Evolutionary conservation across 2,113 vertebrate genomes (phyloP).

Genomic region (Cryptomyrus ogoouensis): DNA sequence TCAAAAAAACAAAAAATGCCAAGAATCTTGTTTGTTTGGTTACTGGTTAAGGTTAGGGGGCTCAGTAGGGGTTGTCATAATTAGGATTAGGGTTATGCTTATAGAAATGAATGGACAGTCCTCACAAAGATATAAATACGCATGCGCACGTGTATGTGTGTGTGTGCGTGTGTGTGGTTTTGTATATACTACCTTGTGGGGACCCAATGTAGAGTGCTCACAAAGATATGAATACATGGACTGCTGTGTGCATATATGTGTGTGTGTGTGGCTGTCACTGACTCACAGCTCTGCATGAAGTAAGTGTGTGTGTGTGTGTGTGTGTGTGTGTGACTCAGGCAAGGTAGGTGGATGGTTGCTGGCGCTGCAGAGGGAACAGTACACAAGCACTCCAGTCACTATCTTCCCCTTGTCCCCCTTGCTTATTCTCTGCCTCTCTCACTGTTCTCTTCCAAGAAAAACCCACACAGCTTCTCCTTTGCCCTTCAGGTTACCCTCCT

Average conservation of each 20-base stretch:
- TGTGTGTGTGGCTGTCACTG: neutral
- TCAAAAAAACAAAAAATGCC: neutral
- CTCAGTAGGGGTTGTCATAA: neutral
- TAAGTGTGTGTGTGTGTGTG: neutral
- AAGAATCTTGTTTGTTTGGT: neutral
- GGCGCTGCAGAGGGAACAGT: neutral
- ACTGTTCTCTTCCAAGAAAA: neutral
- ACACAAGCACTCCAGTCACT: neutral
- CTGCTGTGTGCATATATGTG: neutral
- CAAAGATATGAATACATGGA: neutral
- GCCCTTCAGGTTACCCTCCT: neutral
- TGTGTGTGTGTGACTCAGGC: neutral
- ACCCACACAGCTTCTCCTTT: neutral
- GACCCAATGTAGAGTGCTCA: neutral
- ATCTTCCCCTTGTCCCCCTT: neutral
- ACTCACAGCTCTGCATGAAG: conserved; percentile 15
- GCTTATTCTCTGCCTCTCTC: neutral
- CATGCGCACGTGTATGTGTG: neutral
- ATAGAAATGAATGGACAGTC: neutral
- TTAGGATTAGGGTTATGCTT: neutral
- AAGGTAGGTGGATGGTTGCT: conserved; percentile 19
- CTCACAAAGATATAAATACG: neutral
- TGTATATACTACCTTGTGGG: neutral
- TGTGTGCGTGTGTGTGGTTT: neutral
- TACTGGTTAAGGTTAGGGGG: neutral